A percentile compares a stretch with the other conserved stretches of the same genome.
These are phyloP conservation scores for Leucophenga varia DNA, from an alignment of 1,140 invertebrate species.

Conservation along the genomic window DNA sequence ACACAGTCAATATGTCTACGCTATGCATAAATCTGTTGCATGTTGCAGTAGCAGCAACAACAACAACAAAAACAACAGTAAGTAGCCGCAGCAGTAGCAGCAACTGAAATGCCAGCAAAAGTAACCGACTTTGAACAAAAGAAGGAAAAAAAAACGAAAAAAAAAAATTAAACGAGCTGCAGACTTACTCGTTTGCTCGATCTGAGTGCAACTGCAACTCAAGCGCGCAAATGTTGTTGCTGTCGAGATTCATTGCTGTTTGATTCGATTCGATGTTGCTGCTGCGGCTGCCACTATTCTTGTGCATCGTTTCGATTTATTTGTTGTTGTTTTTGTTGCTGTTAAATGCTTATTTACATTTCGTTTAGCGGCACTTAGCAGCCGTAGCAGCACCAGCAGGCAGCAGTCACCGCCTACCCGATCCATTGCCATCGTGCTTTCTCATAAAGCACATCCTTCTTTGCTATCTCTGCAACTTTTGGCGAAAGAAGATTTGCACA, in stretches of 20 bases:
- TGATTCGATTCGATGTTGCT: no score
- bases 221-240: no score
- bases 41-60: slow-evolving; percentile 47
- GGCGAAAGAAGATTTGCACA: no score
- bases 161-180: no score
- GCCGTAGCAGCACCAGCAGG: neutral
- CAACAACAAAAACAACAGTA: slow-evolving; percentile 16
- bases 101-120: no score
- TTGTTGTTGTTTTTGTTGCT: slow-evolving; percentile 24
- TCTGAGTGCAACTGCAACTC: no score
- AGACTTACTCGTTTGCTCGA: no score
- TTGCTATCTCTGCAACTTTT: neutral
- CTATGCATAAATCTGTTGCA: slow-evolving; percentile 47
- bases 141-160: no score
- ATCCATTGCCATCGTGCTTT: slow-evolving; percentile 20
- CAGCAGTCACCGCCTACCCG: slow-evolving; percentile 8
- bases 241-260: no score
- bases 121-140: no score
- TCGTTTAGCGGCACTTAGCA: slow-evolving; percentile 50
- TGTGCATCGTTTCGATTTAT: no score
- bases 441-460: slow-evolving; percentile 11
- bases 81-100: slow-evolving; percentile 12
- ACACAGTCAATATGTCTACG: slow-evolving; percentile 33
- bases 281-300: neutral
- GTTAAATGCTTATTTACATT: slow-evolving; percentile 55